Evolutionary conservation across 2,888 invertebrate species (phyloP), one percentile per base, ranked within the genome.

Genomic region (Diaphora mendica): DNA sequence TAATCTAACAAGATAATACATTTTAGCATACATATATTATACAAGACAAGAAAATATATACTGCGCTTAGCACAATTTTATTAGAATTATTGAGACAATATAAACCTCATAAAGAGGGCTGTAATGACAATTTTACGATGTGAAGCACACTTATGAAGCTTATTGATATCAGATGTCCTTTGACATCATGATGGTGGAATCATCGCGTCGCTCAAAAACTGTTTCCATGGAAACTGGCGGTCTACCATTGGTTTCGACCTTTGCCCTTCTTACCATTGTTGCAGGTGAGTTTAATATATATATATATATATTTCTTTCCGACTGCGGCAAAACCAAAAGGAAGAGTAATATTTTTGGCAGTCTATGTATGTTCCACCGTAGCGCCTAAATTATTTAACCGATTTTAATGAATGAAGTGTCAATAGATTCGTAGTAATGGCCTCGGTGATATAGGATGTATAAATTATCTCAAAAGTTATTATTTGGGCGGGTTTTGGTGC

Each of bases 191-290:
- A 88, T 87, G 87, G 85, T 86, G 82, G 92, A 93, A 84, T 88
- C 89, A 78, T 82, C 88, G 79, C 86, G 89, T 76, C 91, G 92
- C 62, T 81, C 90, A 75, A 91, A 92, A 86, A 85, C 89, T 76
- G 91, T 90, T 85, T 86, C 92, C 84, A 93, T 94, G 94, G 95
- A 95, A 87, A 92, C 93, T 76, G 94, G 95, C 62, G 93, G 95
- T 39, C 85, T 95, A 78, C 95, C 95, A 42, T 82, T 95, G 79
- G 94, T 95, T 69, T 95, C 95, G 17, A 95, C 95, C 55, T 95
- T 95, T 79, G 95, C 95, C 7, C 90, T 95, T 55, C 93, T 95
- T 73, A 95, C 95, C 74, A 95, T 95, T 76, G 94, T 95, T 64
- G 95, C 95, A 85, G 95, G 95, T 95, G 87, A 91, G 91, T 11